Conservation (phyloP, 2,797 vertebrate species). For the Darevskia mixta region DNA sequence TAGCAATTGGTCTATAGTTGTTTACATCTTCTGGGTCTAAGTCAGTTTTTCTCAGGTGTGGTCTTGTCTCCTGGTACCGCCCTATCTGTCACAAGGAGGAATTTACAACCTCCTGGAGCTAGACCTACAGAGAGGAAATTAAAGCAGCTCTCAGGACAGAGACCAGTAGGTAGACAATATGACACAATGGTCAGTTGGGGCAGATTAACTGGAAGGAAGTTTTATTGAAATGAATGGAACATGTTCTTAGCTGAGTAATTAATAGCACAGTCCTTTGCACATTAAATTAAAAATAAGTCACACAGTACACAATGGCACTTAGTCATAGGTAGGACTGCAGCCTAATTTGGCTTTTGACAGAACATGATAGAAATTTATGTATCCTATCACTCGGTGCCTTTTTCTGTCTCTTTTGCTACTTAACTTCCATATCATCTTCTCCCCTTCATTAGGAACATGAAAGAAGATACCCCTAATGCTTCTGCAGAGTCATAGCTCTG, state of each 20-base stretch:
- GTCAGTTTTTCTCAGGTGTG: too few relatives aligned
- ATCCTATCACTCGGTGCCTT: not conserved
- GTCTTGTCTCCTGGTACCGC: too few relatives aligned
- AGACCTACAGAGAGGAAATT: too few relatives aligned
- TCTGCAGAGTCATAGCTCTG: not conserved
- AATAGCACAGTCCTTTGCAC: not conserved
- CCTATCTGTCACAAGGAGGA: too few relatives aligned
- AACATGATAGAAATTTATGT: not conserved
- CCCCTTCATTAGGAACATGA: not conserved
- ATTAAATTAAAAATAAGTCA: not conserved
- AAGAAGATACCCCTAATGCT: not conserved
- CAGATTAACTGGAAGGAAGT: not conserved
- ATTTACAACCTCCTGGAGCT: too few relatives aligned
- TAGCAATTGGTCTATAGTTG: too few relatives aligned
- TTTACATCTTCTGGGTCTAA: too few relatives aligned
- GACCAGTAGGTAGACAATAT: too few relatives aligned
- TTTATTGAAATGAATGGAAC: not conserved
- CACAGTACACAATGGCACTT: not conserved
- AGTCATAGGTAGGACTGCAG: not conserved
- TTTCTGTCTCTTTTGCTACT: not conserved
- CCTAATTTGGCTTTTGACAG: not conserved
- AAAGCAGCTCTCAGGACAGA: too few relatives aligned
- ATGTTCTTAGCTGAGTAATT: not conserved
- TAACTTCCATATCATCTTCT: not conserved
- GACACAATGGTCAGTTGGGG: too few relatives aligned